These are phyloP conservation scores for Epirrhoe tristata DNA, from an alignment of 2,888 invertebrate species.

Conservation along the genomic window DNA sequence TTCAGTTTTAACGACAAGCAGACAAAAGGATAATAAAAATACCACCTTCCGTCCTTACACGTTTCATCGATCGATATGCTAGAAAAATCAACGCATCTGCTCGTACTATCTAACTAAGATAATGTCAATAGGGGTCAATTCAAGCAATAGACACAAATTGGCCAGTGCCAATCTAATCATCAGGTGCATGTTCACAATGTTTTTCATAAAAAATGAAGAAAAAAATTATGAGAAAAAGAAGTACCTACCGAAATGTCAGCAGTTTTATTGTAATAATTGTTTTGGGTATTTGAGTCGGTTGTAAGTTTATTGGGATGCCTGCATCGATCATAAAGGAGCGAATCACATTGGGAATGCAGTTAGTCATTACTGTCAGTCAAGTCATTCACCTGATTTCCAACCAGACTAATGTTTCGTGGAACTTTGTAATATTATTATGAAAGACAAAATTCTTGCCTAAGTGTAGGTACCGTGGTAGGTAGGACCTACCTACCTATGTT, in stretches of 20 bases:
- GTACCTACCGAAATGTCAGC: neutral
- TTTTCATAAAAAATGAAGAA: constrained; percentile 2
- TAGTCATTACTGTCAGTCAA: constrained; percentile 31
- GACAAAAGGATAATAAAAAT: neutral
- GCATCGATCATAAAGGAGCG: constrained; percentile 10
- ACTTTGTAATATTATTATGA: neutral
- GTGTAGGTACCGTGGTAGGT: too few relatives aligned
- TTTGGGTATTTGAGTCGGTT: neutral
- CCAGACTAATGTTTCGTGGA: constrained; percentile 16
- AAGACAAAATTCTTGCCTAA: neutral
- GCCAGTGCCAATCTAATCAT: constrained; percentile 23
- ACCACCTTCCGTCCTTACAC: too few relatives aligned
- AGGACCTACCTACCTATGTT: too few relatives aligned
- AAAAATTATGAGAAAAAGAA: neutral
- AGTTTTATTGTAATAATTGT: neutral
- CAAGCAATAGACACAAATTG: constrained; percentile 35
- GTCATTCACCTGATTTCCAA: constrained; percentile 36
- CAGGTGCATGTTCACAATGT: constrained; percentile 35
- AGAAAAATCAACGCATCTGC: constrained; percentile 23
- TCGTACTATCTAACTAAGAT: constrained; percentile 23
- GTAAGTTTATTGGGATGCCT: neutral
- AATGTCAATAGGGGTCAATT: constrained; percentile 50
- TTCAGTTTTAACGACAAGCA: too few relatives aligned
- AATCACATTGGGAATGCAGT: constrained; percentile 35
- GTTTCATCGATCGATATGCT: neutral